Base-by-base conservation (phyloP, 2,797 vertebrate genomes). In the Melanotaenia maccullochi region DNA sequence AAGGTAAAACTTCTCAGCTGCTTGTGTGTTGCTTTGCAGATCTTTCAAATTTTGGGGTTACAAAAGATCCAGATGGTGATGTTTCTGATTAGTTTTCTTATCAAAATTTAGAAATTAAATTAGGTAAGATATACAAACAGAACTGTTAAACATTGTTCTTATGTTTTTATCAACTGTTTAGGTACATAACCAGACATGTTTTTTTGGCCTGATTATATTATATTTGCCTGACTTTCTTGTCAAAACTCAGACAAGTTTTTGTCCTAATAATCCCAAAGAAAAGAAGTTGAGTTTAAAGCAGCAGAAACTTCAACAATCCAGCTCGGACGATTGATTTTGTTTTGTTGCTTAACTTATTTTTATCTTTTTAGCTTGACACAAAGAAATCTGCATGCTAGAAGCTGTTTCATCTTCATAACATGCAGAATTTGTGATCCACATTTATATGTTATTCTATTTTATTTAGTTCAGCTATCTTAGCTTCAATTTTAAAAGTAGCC, bases 21-120 rank as follows among this genome's bases (percentile, higher is more conserved):
- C 49, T 60, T 75, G 65, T 58, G 28, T 51, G 73, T 36, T 73
- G 58, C 38, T 62, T 35, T 65, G 30, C 47, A 60, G 38, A 79
- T 81, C 49, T 84, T 76, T 38, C 2, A 25, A 16, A 16, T 51
- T 25, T 9, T 25, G 3, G 24, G 40, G 44, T 57, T 72, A 28
- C 28, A 61, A 57, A 55, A n/a, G 44, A 47, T 20, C 20, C 20
- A n/a, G 22, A 47, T 7, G 42, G 8, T 44, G 63, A 18, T 55
- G 52, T 30, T 55, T 30, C 22, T 25, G 14, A 51, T 38, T 12
- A 20, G 7, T 22, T 25, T 25, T 25, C 8, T 38, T 16, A 3
- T 9, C 25, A 52, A 44, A 52, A 42, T 25, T 12, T 54, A 0
- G 25, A 16, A 16, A 55, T 30, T 18, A 55, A 30, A 28, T 16